Evolutionary conservation across 92 coral and sea anemone genomes (phyloP), one percentile per base, ranked within the genome.

Genomic region (Muricea muricata): DNA sequence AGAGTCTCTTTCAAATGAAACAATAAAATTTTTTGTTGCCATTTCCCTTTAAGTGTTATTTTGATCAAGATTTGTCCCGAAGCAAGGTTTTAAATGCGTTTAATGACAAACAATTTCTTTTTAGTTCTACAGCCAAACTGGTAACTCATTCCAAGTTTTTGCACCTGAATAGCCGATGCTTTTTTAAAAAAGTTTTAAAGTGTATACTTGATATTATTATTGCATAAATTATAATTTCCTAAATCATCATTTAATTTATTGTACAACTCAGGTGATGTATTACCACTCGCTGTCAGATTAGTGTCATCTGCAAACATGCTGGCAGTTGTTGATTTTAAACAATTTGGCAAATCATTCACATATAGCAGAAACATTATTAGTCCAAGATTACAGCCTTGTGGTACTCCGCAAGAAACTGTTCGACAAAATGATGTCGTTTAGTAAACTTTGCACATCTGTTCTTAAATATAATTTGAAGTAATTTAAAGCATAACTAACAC

Each of bases 351-450:
- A 71, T 89, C 87, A 68, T 89, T 89, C 45, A 89, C 78, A n/a
- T 41, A 79, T 25, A 89, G 26, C 45, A 89, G 73, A 52, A 79
- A 89, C 50, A 85, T 55, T 14, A 89, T 78, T 55, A 90, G 92
- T 32, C 92, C 92, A 28, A 89, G 69, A 61, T 78, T 89, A 33
- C 87, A 85, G 29, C 92, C 90, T 57, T 89, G 92, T 18, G 89
- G 87, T 13, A 89, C 90, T 10, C 92, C 89, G 37, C 77, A 18
- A 15, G 33, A 31, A 58, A 81, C 42, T 52, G 18, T 39, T 45
- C 34, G 65, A 21, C 31, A 57, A 26, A 37, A 29, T 47, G 86
- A 80, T 34, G 30, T 60, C 21, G 75, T 80, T 23, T 55, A 25
- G 25, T 68, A 47, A 69, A 82, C 32, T 52, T 47, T 74, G 25